These are phyloP conservation scores for Fulmarus glacialis DNA, from an alignment of 2,113 vertebrate species.

Conservation along the genomic window DNA sequence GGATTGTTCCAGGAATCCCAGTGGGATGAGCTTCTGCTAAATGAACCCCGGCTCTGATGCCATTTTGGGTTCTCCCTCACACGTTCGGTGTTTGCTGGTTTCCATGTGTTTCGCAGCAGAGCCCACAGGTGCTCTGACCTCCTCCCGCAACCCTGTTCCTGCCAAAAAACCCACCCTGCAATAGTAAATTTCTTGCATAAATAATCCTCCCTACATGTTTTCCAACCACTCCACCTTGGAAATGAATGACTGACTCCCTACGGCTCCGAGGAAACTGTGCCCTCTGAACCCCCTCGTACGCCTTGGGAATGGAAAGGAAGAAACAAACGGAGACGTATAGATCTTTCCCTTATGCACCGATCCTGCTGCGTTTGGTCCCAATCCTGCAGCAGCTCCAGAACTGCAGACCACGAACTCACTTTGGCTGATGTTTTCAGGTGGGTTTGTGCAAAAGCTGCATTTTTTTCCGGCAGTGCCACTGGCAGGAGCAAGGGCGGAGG, in stretches of 20 bases:
- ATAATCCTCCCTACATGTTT: not conserved
- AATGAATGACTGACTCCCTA: not conserved
- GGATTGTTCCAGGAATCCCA: not conserved
- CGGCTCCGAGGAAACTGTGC: rapidly evolving
- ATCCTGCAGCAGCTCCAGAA: not conserved
- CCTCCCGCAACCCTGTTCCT: not conserved
- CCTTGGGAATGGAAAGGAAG: not conserved
- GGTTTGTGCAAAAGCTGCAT: not conserved
- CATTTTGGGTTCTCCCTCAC: not conserved
- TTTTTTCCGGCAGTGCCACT: not conserved
- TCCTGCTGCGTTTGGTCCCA: not conserved
- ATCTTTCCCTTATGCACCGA: not conserved
- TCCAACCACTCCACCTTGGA: not conserved
- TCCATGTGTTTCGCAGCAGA: rapidly evolving
- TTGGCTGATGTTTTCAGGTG: not conserved
- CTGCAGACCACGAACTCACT: not conserved
- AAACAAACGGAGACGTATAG: not conserved
- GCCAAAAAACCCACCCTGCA: not conserved
- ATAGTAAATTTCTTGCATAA: not conserved
- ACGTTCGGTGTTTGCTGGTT: no score
- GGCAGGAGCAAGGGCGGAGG: not conserved
- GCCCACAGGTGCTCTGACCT: not conserved
- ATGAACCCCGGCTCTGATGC: rapidly evolving
- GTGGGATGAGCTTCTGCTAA: not conserved
- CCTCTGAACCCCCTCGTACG: not conserved